Evolutionary conservation across 2,113 vertebrate genomes (phyloP).

Genomic region (Pongo pygmaeus): DNA sequence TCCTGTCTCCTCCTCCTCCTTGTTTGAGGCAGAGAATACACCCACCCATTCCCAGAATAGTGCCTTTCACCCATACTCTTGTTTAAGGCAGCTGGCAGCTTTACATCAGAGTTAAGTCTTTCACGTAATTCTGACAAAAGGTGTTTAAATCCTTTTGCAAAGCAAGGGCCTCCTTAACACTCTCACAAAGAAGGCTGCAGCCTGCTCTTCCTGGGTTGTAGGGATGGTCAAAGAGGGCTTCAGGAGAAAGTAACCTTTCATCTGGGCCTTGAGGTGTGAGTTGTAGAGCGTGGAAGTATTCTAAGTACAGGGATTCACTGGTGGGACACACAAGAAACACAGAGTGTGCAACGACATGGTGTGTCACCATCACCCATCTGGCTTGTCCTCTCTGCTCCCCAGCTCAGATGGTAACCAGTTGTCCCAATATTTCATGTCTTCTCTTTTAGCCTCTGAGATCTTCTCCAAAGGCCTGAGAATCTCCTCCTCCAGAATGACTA

Average conservation of each 20-base stretch:
- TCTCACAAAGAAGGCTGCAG: background rate
- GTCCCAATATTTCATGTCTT: background rate
- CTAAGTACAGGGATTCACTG: too few relatives aligned
- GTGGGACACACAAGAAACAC: background rate
- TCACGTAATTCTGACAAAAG: background rate
- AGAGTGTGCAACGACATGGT: rapidly evolving
- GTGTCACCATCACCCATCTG: rapidly evolving
- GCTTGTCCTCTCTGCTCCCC: background rate
- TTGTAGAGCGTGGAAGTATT: background rate
- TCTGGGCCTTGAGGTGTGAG: background rate
- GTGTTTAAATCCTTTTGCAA: background rate
- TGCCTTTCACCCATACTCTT: background rate
- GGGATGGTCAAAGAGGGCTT: background rate
- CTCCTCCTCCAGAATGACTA: background rate
- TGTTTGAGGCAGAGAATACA: background rate
- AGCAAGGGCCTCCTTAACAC: background rate
- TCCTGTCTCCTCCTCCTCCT: background rate
- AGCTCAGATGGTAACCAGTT: background rate
- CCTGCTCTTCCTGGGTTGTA: background rate
- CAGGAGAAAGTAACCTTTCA: background rate
- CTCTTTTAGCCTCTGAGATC: background rate
- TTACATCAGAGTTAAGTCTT: background rate
- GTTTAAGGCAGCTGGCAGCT: background rate
- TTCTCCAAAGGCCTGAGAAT: background rate
- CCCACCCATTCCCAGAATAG: conserved; percentile 27